phyloP scores from a whole-genome alignment of 2,888 invertebrate genomes.

The Ashinkailepas kermadecensis region DNA sequence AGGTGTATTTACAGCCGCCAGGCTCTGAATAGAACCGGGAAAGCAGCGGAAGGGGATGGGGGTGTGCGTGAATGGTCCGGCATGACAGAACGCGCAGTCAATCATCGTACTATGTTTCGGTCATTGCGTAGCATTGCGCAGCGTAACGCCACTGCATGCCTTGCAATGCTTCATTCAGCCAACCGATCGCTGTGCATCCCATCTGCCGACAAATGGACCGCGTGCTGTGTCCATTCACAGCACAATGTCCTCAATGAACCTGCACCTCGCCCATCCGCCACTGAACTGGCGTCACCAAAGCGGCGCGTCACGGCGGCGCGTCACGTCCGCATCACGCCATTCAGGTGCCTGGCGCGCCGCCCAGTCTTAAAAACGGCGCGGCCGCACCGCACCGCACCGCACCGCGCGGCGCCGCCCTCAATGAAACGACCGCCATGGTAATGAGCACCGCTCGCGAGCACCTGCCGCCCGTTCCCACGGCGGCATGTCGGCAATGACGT shows the following conservation, averaged over 20 bases:
- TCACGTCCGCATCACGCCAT: not conserved
- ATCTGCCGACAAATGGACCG: not conserved
- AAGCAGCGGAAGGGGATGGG: too few relatives aligned
- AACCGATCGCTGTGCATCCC: not conserved
- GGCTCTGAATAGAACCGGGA: too few relatives aligned
- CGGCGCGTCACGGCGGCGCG: not conserved
- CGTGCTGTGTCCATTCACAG: not conserved
- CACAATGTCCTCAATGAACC: not conserved
- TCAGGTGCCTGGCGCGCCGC: not conserved
- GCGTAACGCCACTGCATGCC: too few relatives aligned
- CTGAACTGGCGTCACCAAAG: not conserved
- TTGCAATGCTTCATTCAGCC: not conserved
- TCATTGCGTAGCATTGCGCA: too few relatives aligned
- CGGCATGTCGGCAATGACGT: not conserved
- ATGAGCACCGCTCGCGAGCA: not conserved
- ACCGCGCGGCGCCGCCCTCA: not conserved
- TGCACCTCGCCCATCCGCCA: not conserved
- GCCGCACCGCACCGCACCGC: not conserved
- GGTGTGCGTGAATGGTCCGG: too few relatives aligned
- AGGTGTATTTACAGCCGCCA: too few relatives aligned
- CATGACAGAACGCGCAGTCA: too few relatives aligned
- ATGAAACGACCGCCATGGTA: not conserved
- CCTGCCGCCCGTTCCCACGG: conserved; percentile 9
- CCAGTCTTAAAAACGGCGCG: conserved; percentile 5
- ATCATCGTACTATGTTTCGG: too few relatives aligned